Conservation (phyloP, 2,888 invertebrate genomes). For the Drosophila dives region DNA sequence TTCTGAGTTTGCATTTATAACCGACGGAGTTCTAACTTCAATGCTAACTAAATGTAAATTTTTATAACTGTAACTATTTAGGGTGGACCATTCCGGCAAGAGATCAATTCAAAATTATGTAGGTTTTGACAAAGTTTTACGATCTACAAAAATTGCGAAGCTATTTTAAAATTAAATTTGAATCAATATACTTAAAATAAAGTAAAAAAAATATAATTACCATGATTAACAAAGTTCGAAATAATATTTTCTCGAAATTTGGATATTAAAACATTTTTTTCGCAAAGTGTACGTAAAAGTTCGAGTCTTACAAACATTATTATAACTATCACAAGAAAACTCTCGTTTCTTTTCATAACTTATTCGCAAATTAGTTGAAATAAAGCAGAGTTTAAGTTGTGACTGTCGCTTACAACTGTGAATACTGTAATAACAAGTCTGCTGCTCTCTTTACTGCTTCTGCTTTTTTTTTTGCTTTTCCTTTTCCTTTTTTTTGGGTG, state of each 20-base stretch:
- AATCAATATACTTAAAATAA: neutral
- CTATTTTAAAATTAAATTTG: neutral
- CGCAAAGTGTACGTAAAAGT: neutral
- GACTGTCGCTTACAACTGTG: conserved; percentile 2
- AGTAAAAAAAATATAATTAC: neutral
- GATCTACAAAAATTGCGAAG: neutral
- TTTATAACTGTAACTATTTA: neutral
- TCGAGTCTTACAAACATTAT: neutral
- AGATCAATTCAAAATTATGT: neutral
- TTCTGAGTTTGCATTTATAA: neutral
- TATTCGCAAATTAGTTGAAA: conserved; percentile 12
- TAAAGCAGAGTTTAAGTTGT: conserved; percentile 22
- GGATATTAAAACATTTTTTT: neutral
- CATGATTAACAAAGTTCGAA: neutral
- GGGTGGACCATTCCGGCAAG: neutral
- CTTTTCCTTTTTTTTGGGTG: conserved; percentile 38
- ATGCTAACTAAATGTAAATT: neutral
- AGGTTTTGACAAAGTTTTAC: neutral
- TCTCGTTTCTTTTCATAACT: neutral
- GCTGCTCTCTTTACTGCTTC: neutral
- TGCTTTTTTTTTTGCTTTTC: conserved; percentile 7
- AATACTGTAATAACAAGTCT: neutral
- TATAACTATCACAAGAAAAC: neutral
- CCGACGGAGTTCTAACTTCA: too few species aligned
- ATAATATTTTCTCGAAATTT: neutral